Base-by-base conservation (phyloP, 2,888 invertebrate species). In the Empis stercorea region DNA sequence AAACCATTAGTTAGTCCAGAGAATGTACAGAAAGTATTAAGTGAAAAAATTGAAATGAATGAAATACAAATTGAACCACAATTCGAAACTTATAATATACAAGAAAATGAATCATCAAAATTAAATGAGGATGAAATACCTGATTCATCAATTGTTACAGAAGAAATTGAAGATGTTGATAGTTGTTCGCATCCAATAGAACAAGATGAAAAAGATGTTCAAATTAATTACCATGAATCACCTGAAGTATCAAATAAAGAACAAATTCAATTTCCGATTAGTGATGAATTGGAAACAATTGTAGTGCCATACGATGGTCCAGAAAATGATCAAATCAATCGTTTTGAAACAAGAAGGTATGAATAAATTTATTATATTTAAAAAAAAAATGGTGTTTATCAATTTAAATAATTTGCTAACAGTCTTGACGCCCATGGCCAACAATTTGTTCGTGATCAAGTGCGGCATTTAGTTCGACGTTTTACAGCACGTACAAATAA, bases 401-500 rank as follows among this genome's bases (percentile, higher is more conserved):
- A 10, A n/a, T n/a, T 34, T 9, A 13, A 34, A n/a, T 32, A n/a
- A n/a, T 32, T 32, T 16, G 44, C 14, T 15, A n/a, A 1, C 49
- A 68, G 69, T 16, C 47, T 66, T 42, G 66, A 68, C 47, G 62
- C 64, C 0, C 62, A 66, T 42, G 61, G 62, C 10, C 64, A 68
- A 49, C 62, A 65, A 50, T 68, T 68, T 49, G 54, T 68, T 14
- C 61, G 69, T 2, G 65, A 70, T 32, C 68, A 67, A 45, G 66
- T 79, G 16, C 71, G 76, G 5, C 73, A 76, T 54, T 60, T 80
- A 49, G 77, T 78, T 2, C 72, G 75, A 7, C 76, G 78, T 4
- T 80, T 80, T 55, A 74, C 75, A 0, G 73, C 74, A 20, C 68
- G 80, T 41, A 74, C 80, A 7, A 74, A 73, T 54, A 71, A 73